Percentiles rank a stretch among this genome's conserved stretches.
These are phyloP conservation scores for Thamnophis elegans DNA, from an alignment of 2,797 vertebrate species.

Conservation along the genomic window DNA sequence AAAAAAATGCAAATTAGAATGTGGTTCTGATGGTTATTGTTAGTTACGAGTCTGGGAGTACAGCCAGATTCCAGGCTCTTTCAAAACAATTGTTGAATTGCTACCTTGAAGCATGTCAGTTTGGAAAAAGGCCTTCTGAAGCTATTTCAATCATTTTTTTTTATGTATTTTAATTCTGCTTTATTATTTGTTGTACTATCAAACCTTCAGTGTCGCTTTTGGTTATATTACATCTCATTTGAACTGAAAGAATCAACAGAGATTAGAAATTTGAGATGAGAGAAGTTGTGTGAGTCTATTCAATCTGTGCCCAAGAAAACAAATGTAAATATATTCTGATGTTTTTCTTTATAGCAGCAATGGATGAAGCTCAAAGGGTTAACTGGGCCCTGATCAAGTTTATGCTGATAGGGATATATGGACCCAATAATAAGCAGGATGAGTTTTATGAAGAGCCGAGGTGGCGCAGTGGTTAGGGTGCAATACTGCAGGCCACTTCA, in stretches of 20 bases:
- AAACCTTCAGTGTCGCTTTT: too few species aligned
- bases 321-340: not conserved
- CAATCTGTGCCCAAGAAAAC: not conserved
- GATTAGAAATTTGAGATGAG: not conserved
- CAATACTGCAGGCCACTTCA: too few species aligned
- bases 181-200: not conserved
- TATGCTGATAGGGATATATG: too few species aligned
- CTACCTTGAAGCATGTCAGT: not conserved
- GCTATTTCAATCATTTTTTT: not conserved
- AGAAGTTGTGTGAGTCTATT: not conserved
- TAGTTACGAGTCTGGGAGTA: not conserved
- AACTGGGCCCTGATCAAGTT: not conserved
- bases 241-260: not conserved
- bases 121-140: not conserved
- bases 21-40: not conserved
- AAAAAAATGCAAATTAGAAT: not conserved
- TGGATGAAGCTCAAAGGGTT: too few species aligned
- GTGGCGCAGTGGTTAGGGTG: too few species aligned
- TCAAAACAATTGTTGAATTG: not conserved
- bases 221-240: not conserved
- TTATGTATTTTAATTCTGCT: not conserved
- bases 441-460: too few species aligned
- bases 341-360: not conserved
- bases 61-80: not conserved
- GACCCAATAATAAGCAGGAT: too few species aligned